phyloP scores from a whole-genome alignment of 2,888 invertebrate genomes.

The Ormyrus pomaceus region DNA sequence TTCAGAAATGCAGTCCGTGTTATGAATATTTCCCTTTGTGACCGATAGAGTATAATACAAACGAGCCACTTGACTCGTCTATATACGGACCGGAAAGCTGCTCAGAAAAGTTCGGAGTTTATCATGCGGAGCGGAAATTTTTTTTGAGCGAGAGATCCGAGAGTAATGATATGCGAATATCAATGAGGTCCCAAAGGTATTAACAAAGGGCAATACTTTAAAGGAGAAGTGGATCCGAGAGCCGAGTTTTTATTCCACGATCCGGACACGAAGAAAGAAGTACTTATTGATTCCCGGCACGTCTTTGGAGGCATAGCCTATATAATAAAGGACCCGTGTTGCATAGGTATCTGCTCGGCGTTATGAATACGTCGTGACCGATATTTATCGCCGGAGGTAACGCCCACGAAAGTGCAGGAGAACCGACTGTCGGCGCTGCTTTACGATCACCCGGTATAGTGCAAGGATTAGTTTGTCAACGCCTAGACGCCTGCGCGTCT shows the following conservation, averaged over 20 bases:
- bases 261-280: constrained; percentile 32
- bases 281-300: constrained; percentile 53
- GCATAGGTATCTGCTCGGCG: constrained; percentile 27
- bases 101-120: background rate
- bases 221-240: background rate
- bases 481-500: constrained; percentile 64
- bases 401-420: constrained; percentile 69
- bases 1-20: background rate
- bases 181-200: constrained; percentile 22
- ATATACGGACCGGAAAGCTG: background rate
- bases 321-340: constrained; percentile 42
- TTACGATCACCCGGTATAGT: constrained; percentile 69
- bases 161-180: constrained; percentile 48
- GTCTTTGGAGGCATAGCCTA: constrained; percentile 30
- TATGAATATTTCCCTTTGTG: constrained; percentile 4
- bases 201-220: constrained; percentile 48
- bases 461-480: constrained; percentile 73
- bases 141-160: background rate
- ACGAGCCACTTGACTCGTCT: background rate
- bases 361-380: constrained; percentile 59
- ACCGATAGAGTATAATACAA: constrained; percentile 8
- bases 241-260: constrained; percentile 31
- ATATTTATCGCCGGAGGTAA: constrained; percentile 65
- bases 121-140: background rate
- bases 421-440: constrained; percentile 67